Conservation (phyloP, 2,113 vertebrate species). For the Corythaixoides concolor region DNA sequence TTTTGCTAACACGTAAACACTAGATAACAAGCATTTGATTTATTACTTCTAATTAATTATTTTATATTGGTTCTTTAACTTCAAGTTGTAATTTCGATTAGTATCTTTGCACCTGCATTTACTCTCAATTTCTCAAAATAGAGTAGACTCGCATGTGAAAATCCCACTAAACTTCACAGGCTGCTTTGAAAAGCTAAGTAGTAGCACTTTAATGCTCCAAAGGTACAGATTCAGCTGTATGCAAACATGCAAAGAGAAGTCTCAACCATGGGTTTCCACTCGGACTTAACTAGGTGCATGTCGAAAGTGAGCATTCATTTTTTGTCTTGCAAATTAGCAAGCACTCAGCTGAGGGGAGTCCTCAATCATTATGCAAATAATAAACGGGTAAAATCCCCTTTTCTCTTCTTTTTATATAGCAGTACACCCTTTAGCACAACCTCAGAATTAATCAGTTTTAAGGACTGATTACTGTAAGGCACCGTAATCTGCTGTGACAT, state of each 20-base stretch:
- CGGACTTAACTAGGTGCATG: background rate
- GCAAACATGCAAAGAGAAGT: slow-evolving; percentile 12
- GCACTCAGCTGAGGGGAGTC: slow-evolving; percentile 28
- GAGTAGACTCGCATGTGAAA: background rate
- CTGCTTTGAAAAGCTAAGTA: slow-evolving; percentile 16
- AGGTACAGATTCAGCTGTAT: slow-evolving; percentile 43
- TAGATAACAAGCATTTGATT: background rate
- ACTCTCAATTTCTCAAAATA: slow-evolving; percentile 34
- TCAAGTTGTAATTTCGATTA: background rate
- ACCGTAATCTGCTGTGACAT: background rate
- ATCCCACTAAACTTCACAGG: slow-evolving; percentile 7
- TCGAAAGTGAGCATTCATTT: slow-evolving; percentile 38
- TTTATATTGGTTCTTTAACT: background rate
- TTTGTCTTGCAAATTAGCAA: slow-evolving; percentile 65
- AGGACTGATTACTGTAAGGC: slow-evolving; percentile 39
- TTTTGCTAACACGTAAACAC: background rate
- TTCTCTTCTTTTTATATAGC: background rate
- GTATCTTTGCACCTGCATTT: slow-evolving; percentile 8
- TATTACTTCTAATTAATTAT: background rate
- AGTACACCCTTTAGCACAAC: background rate
- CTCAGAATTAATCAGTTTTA: slow-evolving; percentile 22
- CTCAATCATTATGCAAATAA: slow-evolving; percentile 61
- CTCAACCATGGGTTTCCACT: background rate
- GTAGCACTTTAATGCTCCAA: background rate
- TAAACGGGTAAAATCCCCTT: slow-evolving; percentile 19